Base-by-base conservation (phyloP, 2,797 vertebrate species). In the Notamacropus eugenii region DNA sequence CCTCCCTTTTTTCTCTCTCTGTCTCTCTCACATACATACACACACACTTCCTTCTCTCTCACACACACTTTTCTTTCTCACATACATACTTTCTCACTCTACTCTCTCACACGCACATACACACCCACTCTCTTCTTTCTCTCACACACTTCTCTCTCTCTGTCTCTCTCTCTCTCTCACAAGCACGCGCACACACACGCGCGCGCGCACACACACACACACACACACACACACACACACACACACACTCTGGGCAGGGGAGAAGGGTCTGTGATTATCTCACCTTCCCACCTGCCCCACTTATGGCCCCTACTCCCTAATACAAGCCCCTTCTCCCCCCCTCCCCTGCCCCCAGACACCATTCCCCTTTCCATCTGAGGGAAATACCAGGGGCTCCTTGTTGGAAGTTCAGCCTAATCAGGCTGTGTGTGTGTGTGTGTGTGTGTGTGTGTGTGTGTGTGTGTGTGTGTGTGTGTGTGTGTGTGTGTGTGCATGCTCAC, bases 371-470 rank as follows among this genome's bases (percentile, higher is more conserved):
- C 97, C 97, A 97, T 98, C 98, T 98, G 97, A 98, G 97, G 98
- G 97, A 98, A 98, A 98, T 98, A 98, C 98, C 98, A 98, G 96
- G 97, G 98, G 98, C 98, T 98, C 98, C 97, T 98, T 98, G 98
- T 98, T 98, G 97, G 98, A 98, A 98, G 98, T 98, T 98, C 97
- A 98, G 98, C 98, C 98, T 98, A 98, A 98, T 98, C 99, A 98
- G 98, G 97, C 98, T 97, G 97, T 98, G 98, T 98, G 62, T n/a
- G 58, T 59, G 31, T 62, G 31, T 34, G 59, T 34, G 58, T 31
- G 58, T 59, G 29, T 62, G 58, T 10, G 58, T 62, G 58, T 62
- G 29, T 31, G 29, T 13, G 29, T 34, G 29, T 29, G 28, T 62
- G 59, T 34, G 58, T 12, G 28, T 59, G 58, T 59, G 58, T 97